Base-by-base conservation (phyloP, 2,888 invertebrate genomes). In the Ophion ventricosus region DNA sequence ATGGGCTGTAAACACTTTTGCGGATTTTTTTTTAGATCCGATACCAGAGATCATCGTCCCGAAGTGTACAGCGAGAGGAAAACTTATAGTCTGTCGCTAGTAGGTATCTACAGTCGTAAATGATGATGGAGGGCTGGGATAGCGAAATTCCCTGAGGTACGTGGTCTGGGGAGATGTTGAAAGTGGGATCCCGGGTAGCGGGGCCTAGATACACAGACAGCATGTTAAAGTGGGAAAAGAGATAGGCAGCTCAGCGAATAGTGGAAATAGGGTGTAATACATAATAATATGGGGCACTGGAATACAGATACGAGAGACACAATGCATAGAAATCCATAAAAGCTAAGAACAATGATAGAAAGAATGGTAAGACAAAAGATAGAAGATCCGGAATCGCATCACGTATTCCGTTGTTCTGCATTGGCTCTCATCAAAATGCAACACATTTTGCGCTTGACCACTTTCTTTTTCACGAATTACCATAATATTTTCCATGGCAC, bases 281-380 rank as follows among this genome's bases (percentile, higher is more conserved):
- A 64, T 80, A 66, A 73, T 57, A 66, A 80, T 72, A 79, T 78
- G 67, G 66, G 17, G 49, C 20, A 57, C 40, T 26, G 43, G 17
- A 35, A 20, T 35, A 66, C 17, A 73, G 73, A 80, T 73, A 73
- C 66, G 43, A 63, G 56, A 26, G 66, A 73, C 64, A 66, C 64
- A 66, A 64, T 66, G 73, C 72, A 66, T 80, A 80, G 73, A 64
- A 73, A 73, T 80, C 64, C 72, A 72, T 80, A 80, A 73, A 80
- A 81, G 69, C 80, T n/a, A 35, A 57, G 57, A 56, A 75, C 59
- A 74, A 49, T 35, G 63, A 70, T 29, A 70, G 43, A 17, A 23
- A 40, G 40, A 26, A 57, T 40, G 35, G 23, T 57, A 64, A 25
- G 23, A 23, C n/a, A 54, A 70, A 63, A 56, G 70, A 49, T 14